These are phyloP conservation scores for Netelia virgata DNA, from an alignment of 2,888 invertebrate species.

Conservation along the genomic window DNA sequence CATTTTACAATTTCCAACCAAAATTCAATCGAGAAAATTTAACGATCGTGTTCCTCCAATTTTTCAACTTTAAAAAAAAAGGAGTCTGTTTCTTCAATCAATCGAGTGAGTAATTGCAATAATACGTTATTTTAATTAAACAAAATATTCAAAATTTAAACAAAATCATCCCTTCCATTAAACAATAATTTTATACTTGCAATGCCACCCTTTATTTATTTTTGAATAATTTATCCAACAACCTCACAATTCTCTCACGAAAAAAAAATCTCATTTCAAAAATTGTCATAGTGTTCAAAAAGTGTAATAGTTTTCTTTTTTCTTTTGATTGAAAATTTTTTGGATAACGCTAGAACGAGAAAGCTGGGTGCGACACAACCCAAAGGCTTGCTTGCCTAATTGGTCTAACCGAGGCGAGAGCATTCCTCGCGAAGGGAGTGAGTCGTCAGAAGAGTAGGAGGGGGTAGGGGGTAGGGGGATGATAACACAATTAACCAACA, in stretches of 20 bases:
- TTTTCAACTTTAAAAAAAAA: neutral
- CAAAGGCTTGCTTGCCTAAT: constrained; percentile 17
- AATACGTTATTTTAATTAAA: neutral
- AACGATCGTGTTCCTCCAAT: neutral
- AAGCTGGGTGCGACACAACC: neutral
- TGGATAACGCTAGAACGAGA: neutral
- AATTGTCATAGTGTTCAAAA: no score
- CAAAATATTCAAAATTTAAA: neutral
- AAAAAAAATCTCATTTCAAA: no score
- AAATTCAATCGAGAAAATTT: neutral
- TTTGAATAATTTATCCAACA: neutral
- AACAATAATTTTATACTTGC: neutral
- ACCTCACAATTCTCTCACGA: neutral
- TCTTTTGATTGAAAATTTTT: neutral
- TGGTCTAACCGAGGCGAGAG: constrained; percentile 23
- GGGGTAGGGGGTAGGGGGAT: neutral
- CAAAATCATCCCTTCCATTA: neutral
- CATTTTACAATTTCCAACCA: neutral
- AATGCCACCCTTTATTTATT: no score
- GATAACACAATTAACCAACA: constrained; percentile 52
- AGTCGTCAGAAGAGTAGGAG: neutral
- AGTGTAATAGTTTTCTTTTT: no score
- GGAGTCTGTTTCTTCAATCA: neutral
- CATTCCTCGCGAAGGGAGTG: neutral
- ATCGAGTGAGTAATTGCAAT: constrained; percentile 7